Percentiles rank a stretch among this genome's conserved stretches.
phyloP scores from a whole-genome alignment of 2,113 vertebrate genomes.

The Vulpes lagopus region DNA sequence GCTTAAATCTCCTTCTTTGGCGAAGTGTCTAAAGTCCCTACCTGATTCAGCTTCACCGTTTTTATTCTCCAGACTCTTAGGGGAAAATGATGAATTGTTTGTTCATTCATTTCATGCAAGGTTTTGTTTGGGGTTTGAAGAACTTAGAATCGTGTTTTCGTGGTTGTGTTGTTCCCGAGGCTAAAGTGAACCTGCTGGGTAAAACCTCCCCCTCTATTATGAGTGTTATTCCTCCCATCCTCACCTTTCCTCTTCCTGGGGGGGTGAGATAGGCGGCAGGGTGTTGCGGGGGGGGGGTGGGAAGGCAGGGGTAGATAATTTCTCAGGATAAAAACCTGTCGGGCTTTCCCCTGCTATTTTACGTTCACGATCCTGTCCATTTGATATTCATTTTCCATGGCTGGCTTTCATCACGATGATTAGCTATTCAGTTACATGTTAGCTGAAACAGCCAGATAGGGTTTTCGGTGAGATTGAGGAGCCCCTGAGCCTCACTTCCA shows the following conservation, averaged over 20 bases:
- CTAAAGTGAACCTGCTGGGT: background rate
- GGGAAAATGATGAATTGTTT: background rate
- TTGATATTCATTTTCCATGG: conserved; percentile 54
- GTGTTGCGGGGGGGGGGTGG: too few species aligned
- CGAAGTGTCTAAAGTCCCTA: background rate
- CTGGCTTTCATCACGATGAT: conserved; percentile 58
- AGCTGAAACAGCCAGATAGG: background rate
- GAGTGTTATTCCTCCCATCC: background rate
- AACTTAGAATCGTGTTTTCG: background rate
- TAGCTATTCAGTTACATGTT: conserved; percentile 38
- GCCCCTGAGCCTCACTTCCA: background rate
- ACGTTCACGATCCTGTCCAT: background rate
- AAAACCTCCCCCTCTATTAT: background rate
- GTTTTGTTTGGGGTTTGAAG: conserved; percentile 23
- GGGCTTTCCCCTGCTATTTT: conserved; percentile 67
- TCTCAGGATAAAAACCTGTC: conserved; percentile 51
- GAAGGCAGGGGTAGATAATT: background rate
- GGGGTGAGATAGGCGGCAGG: fast-evolving
- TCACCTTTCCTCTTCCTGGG: background rate
- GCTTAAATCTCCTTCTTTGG: background rate
- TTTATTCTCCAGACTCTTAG: conserved; percentile 44
- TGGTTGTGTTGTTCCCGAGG: background rate
- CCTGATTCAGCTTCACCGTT: background rate
- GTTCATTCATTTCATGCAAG: conserved; percentile 35
- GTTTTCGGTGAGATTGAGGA: background rate